These are phyloP conservation scores for Anoura caudifer DNA, from an alignment of 2,113 vertebrate genomes.

Conservation along the genomic window DNA sequence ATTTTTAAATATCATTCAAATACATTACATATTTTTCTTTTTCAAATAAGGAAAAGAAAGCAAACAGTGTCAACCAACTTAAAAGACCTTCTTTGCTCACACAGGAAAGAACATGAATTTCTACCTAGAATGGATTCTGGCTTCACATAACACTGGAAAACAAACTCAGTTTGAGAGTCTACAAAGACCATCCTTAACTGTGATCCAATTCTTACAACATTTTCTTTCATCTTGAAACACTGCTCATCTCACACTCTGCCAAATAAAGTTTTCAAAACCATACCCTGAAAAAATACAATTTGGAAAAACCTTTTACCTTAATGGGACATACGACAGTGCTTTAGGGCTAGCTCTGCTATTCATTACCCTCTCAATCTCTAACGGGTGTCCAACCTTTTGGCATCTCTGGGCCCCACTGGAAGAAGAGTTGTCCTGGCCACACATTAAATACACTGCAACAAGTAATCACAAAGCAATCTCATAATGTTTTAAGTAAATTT, in stretches of 20 bases:
- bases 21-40: conserved; percentile 34
- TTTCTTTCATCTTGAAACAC: conserved; percentile 1
- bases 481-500: too few relatives aligned
- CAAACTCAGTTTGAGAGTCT: conserved; percentile 35
- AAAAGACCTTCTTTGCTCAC: not conserved
- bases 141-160: not conserved
- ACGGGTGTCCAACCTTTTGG: too few relatives aligned
- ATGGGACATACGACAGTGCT: not conserved
- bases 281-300: not conserved
- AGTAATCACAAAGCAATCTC: too few relatives aligned
- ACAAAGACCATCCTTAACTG: not conserved
- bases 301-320: not conserved
- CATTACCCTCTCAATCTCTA: not conserved
- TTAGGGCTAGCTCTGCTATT: not conserved
- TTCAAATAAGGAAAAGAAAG: conserved; percentile 47
- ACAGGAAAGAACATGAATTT: conserved; percentile 20
- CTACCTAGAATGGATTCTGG: not conserved
- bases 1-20: conserved; percentile 46
- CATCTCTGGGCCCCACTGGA: too few relatives aligned
- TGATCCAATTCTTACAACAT: conserved; percentile 2
- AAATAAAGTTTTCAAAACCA: conserved; percentile 3
- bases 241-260: not conserved
- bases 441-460: too few relatives aligned
- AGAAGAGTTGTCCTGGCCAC: too few relatives aligned
- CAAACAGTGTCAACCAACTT: not conserved